Base-by-base conservation (phyloP, 2,888 invertebrate genomes). In the Bombyx huttoni region DNA sequence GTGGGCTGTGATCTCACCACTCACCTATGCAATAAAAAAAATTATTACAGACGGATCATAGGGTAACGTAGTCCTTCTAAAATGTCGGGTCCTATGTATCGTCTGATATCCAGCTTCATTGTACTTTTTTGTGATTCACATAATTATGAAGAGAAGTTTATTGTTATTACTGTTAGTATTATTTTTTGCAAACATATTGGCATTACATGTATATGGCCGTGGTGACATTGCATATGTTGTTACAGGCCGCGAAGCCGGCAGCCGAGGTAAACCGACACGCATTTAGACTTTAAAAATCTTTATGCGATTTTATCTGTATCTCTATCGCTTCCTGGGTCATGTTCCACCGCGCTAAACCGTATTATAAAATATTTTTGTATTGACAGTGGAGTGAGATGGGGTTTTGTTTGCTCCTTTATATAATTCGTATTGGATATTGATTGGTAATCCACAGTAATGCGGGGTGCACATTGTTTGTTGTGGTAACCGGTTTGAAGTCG, bases 191-290 rank as follows among this genome's bases (percentile, higher is more conserved):
- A 24, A 52, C 48, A 50, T 56, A 49, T 8, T 50, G 51, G 50
- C 35, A 48, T 52, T 49, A 49, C 45, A 12, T 54, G 51, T 45
- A 47, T 49, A 51, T 46, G 62, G 54, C 47, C 48, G 56, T 58
- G 76, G 79, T 82, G 81, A 81, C 73, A 63, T 71, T 79, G 68
- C 73, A 73, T 83, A 76, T 90, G 88, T 89, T 91, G 90, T 92
- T 92, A 74, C 92, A 92, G 91, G 91, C 91, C 89, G 90, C 90
- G 89, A 91, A 91, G 89, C 91, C 92, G 88, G 91, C 91, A 84
- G 90, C 90, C 75, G 91, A 92, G 91, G 91, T 92, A 91, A 91
- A 81, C 74, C 85, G 61, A 58, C 73, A 63, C 75, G 72, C 68
- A 71, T 65, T 71, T 73, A 71, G 60, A 65, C 69, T 67, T 74